Percentiles rank a stretch among this genome's conserved stretches.
These are phyloP conservation scores for Pseudomugil tenellus DNA, from an alignment of 2,797 vertebrate species.

Conservation along the genomic window DNA sequence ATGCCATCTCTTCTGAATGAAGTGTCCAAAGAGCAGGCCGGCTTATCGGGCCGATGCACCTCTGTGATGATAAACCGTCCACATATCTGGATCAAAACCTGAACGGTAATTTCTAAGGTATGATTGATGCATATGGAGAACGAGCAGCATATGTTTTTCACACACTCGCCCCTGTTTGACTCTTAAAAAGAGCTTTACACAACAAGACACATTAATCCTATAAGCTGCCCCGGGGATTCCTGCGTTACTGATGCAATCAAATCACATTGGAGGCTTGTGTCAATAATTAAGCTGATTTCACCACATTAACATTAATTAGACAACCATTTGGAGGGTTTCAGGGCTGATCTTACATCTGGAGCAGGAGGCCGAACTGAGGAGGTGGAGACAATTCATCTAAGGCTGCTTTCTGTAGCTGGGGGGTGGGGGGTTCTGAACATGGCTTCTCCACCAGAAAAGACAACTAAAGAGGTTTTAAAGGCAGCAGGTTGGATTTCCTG, in stretches of 20 bases:
- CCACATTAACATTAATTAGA: slow-evolving; percentile 75
- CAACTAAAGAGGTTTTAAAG: too few relatives aligned
- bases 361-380: slow-evolving; percentile 42
- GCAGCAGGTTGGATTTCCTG: too few relatives aligned
- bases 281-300: slow-evolving; percentile 77
- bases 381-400: slow-evolving; percentile 33
- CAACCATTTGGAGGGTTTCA: slow-evolving; percentile 59
- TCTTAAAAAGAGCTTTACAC: slow-evolving; percentile 72
- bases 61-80: too few relatives aligned
- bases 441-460: too few relatives aligned
- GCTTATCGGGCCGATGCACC: slow-evolving; percentile 14
- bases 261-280: slow-evolving; percentile 70
- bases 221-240: slow-evolving; percentile 74
- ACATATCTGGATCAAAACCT: too few relatives aligned
- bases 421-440: too few relatives aligned
- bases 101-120: slow-evolving; percentile 20
- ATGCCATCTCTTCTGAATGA: slow-evolving; percentile 36
- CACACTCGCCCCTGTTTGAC: slow-evolving; percentile 39
- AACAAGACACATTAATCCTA: slow-evolving; percentile 72
- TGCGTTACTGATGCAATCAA: slow-evolving; percentile 75
- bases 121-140: slow-evolving; percentile 2
- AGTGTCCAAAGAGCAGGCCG: slow-evolving; percentile 14
- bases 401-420: too few relatives aligned
- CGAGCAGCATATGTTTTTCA: slow-evolving; percentile 5
- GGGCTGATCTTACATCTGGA: slow-evolving; percentile 62